phyloP scores from a whole-genome alignment of 2,113 vertebrate genomes.

The Ancistrus triradiatus region DNA sequence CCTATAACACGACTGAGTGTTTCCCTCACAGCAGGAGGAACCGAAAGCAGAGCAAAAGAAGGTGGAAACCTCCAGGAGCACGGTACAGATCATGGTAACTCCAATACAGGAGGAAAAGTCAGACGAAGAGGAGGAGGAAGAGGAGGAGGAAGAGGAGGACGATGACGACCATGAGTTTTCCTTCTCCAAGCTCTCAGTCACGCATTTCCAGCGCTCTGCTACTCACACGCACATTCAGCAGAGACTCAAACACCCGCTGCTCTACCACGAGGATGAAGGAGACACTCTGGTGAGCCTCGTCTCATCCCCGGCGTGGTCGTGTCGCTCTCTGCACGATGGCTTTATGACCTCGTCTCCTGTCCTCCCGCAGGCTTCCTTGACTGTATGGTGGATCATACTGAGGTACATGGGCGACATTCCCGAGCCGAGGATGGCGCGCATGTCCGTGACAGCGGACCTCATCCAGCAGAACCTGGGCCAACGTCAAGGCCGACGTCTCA shows the following conservation, averaged over 20 bases:
- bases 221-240: constrained; percentile 70
- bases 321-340: neutral
- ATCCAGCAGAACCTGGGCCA: constrained; percentile 23
- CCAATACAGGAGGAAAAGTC: neutral
- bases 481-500: constrained; percentile 58
- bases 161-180: constrained; percentile 66
- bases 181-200: constrained; percentile 79
- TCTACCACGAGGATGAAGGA: constrained; percentile 83
- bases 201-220: constrained; percentile 78
- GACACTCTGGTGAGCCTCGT: constrained; percentile 71
- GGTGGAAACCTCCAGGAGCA: neutral
- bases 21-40: constrained; percentile 4
- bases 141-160: constrained; percentile 50
- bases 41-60: neutral
- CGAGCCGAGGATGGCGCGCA: constrained; percentile 65
- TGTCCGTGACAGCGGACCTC: constrained; percentile 38
- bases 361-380: constrained; percentile 74
- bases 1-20: too few relatives aligned
- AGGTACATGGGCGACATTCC: constrained; percentile 91
- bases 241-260: constrained; percentile 73
- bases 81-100: neutral
- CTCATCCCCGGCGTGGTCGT: neutral
- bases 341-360: neutral
- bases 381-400: constrained; percentile 81
- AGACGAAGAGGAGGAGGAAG: constrained; percentile 65